Conservation (phyloP, 2,888 invertebrate species). For the Chrysolina oricalcia region DNA sequence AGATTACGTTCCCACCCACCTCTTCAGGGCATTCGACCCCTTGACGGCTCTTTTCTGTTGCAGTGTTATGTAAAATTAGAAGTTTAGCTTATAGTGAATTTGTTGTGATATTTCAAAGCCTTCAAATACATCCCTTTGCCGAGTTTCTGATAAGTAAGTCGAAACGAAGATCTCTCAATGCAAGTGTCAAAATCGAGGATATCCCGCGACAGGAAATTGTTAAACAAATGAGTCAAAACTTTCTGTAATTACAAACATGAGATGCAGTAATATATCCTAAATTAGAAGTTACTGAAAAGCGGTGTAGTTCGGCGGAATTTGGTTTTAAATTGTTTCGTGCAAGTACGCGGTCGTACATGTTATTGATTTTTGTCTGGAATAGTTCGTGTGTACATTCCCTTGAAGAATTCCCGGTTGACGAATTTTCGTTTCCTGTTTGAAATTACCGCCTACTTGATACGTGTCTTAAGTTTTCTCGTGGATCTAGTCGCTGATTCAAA, state of each 20-base stretch:
- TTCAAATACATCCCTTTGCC: neutral
- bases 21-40: neutral
- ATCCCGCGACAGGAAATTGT: neutral
- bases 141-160: constrained; percentile 10
- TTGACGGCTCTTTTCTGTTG: neutral
- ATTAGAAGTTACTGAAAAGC: constrained; percentile 7
- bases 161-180: neutral
- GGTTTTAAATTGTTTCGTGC: constrained; percentile 35
- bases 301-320: neutral
- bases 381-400: constrained; percentile 51
- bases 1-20: constrained; percentile 14
- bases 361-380: constrained; percentile 60
- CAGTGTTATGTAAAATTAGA: constrained; percentile 13
- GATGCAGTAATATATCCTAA: constrained; percentile 31
- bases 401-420: constrained; percentile 44
- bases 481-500: neutral
- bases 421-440: constrained; percentile 23
- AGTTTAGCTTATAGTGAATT: neutral
- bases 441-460: neutral
- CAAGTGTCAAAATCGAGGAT: constrained; percentile 2
- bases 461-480: neutral
- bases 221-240: constrained; percentile 6
- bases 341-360: constrained; percentile 51
- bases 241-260: constrained; percentile 7
- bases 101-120: neutral